Base-by-base conservation (phyloP, 2,888 invertebrate genomes). In the Trachelus stipa region DNA sequence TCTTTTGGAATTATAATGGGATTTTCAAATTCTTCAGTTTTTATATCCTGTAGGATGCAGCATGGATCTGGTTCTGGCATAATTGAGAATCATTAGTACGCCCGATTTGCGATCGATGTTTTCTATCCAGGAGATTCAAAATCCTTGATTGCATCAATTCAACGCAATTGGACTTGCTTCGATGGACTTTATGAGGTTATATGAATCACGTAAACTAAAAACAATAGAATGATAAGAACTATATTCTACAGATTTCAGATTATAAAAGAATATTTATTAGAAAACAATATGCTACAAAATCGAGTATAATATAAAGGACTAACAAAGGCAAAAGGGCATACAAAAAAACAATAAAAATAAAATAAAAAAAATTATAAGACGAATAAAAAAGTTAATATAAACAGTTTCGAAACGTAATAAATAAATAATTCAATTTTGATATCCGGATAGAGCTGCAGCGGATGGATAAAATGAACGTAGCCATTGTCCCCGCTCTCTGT, bases 391-490 rank as follows among this genome's bases (percentile, higher is more conserved):
- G 56, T 69, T 77, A 34, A 73, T 56, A 33, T 34, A 74, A 74
- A 74, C 12, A 73, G 71, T 68, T 68, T 9, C 15, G 69, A 68
- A 75, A 71, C 15, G 74, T 71, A 35, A 75, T 35, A 69, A 73
- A 69, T 73, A 56, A 78, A 69, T n/a, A 71, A 79, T 73, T 73
- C 30, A 77, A 34, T 34, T 80, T 88, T 87, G 91, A 83, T 93
- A 92, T 35, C 96, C 95, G 79, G 95, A 93, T 76, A 96, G 90
- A 80, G 95, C 94, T 4, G 93, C 93, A 0, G 95, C 94, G 0
- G 95, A 94, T 0, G 96, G 96, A 90, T 95, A 96, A 85, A 95
- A 94, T 0, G 95, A 94, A 23, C 96, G 92, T 12, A 95, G 92
- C 88, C 93, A 92, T 74, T 94, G 94, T 83, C 94, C 94, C 79